Percentiles rank a stretch among this genome's conserved stretches.
These are phyloP conservation scores for Hylyphantes graminicola DNA, from an alignment of 1,140 invertebrate genomes.

Conservation along the genomic window DNA sequence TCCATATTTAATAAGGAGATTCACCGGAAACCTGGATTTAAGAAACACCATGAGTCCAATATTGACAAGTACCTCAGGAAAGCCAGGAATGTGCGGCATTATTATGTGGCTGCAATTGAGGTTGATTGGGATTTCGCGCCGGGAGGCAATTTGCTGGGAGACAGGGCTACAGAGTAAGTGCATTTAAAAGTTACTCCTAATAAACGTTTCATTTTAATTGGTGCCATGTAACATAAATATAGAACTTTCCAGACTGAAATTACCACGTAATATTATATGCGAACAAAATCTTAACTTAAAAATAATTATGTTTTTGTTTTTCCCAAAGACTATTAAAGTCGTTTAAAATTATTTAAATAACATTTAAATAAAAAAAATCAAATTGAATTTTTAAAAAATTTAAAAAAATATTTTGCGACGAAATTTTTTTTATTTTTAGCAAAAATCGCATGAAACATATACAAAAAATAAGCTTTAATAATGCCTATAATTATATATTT, in stretches of 20 bases:
- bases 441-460: too few relatives aligned
- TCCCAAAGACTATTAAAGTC: too few relatives aligned
- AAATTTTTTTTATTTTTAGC: too few relatives aligned
- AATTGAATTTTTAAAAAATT: too few relatives aligned
- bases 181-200: background rate
- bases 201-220: background rate
- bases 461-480: too few relatives aligned
- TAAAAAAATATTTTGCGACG: too few relatives aligned
- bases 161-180: slow-evolving; percentile 43
- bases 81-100: slow-evolving; percentile 59
- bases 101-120: slow-evolving; percentile 66
- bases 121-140: slow-evolving; percentile 66
- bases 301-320: too few relatives aligned
- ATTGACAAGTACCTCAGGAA: slow-evolving; percentile 47
- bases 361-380: too few relatives aligned
- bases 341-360: too few relatives aligned
- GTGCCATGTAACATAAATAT: background rate
- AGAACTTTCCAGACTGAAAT: background rate
- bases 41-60: slow-evolving; percentile 39
- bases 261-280: background rate
- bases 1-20: slow-evolving; percentile 1
- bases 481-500: too few relatives aligned
- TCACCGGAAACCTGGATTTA: slow-evolving; percentile 20
- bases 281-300: too few relatives aligned
- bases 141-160: slow-evolving; percentile 49